Evolutionary conservation across 2,113 vertebrate genomes (phyloP).

Genomic region (Myxocyprinus asiaticus): DNA sequence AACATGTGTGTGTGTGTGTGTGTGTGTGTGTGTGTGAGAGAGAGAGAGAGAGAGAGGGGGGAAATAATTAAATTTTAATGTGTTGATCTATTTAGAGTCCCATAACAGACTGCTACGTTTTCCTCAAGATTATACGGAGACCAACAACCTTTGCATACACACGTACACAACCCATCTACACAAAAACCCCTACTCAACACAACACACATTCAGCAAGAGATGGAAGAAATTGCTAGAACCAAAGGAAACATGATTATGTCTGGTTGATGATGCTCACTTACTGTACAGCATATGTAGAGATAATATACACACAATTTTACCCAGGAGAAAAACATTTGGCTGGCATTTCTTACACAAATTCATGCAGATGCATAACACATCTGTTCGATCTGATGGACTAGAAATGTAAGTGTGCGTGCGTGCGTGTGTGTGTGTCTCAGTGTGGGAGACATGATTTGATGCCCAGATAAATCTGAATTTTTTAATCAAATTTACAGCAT

Average conservation of each 20-base stretch:
- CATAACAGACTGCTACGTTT: background rate
- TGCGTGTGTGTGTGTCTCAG: background rate
- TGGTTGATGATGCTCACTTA: no score
- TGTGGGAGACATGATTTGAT: conserved; percentile 17
- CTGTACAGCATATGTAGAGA: no score
- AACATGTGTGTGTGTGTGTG: no score
- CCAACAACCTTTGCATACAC: background rate
- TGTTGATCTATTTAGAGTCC: conserved; percentile 32
- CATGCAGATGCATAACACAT: background rate
- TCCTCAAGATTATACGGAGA: background rate
- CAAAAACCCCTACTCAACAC: background rate
- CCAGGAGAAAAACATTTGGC: no score
- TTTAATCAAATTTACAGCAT: background rate
- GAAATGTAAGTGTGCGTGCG: conserved; percentile 19
- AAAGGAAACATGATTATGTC: no score
- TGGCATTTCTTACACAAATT: background rate
- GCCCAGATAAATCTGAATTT: conserved; percentile 16
- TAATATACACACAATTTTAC: no score
- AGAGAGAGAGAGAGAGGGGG: no score
- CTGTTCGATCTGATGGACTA: background rate
- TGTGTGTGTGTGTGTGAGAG: conserved; percentile 3
- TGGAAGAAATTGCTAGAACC: no score
- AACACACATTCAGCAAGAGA: background rate
- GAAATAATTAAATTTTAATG: conserved; percentile 35
- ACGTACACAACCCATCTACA: no score